Evolutionary conservation across 2,113 vertebrate genomes (phyloP), one percentile per base, ranked within the genome.

Genomic region (Psilopsiagon aurifrons): DNA sequence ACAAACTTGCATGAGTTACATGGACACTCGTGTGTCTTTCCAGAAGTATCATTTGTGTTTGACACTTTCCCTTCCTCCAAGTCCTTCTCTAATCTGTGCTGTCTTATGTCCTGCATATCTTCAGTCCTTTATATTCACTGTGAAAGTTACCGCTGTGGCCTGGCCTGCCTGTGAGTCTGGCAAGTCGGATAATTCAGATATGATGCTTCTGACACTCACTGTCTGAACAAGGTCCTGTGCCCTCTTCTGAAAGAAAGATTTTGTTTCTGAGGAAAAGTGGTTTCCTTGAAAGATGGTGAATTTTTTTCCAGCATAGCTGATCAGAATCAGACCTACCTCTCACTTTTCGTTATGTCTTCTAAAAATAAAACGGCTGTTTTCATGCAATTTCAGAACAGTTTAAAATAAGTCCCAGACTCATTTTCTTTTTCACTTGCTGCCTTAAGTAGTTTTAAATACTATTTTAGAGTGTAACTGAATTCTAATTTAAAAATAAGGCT

Each of bases 401-500:
- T 47, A 28, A 94, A 86, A 6, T 47, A 47, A 66, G 24, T 66
- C 54, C 23, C 47, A 35, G 28, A 28, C 43, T 63, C 31, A 22
- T 78, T 74, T 75, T 1, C 1, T 46, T 93, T 80, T 70, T 76
- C 41, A 60, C 51, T 86, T 52, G 49, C 78, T 80, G 10, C 54
- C 25, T 73, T 84, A 68, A 89, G 57, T 79, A 77, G 29, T 86
- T 86, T 88, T 55, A 86, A 86, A 60, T 18, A 5, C 77, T 76
- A n/a, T 80, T 95, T 93, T 88, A 77, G 46, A 74, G 54, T 47
- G 59, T 83, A 67, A 59, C 46, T 43, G 74, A 89, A 93, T 83
- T 88, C 46, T 60, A 79, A 4, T 88, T 86, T 95, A 64, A 86
- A 88, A 88, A 85, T 66, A 73, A 39, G 19, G 54, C 71, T 90